Percentiles rank a stretch among this genome's conserved stretches.
phyloP scores from a whole-genome alignment of 92 coral and sea anemone genomes.

The Palythoa heliodiscus region DNA sequence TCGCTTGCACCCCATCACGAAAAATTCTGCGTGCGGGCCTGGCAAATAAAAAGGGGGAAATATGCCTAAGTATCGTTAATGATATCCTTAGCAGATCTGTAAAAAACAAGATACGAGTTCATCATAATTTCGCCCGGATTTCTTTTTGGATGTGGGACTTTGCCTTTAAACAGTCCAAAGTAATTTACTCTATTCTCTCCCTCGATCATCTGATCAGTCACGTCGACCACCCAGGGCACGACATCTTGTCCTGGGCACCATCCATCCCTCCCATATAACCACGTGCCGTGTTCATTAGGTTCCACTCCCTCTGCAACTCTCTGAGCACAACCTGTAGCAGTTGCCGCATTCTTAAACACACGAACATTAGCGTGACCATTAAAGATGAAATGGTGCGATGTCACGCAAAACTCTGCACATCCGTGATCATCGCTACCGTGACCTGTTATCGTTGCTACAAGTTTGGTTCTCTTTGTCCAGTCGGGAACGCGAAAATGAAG shows the following conservation, averaged over 20 bases:
- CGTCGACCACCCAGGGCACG: slow-evolving; percentile 95
- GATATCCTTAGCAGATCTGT: slow-evolving; percentile 74
- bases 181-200: slow-evolving; percentile 71
- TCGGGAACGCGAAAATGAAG: slow-evolving; percentile 56
- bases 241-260: slow-evolving; percentile 98
- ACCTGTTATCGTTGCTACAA: slow-evolving; percentile 93
- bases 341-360: slow-evolving; percentile 91
- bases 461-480: slow-evolving; percentile 78
- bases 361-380: slow-evolving; percentile 77
- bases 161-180: slow-evolving; percentile 90
- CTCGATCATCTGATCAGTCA: slow-evolving; percentile 72
- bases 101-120: slow-evolving; percentile 89
- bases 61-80: not conserved
- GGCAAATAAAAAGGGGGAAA: not conserved
- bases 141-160: slow-evolving; percentile 78
- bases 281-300: slow-evolving; percentile 98
- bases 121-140: slow-evolving; percentile 83
- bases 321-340: slow-evolving; percentile 95
- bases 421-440: slow-evolving; percentile 98
- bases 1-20: too few species aligned
- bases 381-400: slow-evolving; percentile 92
- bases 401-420: slow-evolving; percentile 97
- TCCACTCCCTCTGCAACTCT: slow-evolving; percentile 87
- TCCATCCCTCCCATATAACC: slow-evolving; percentile 97
- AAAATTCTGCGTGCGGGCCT: too few species aligned